Base-by-base conservation (phyloP, 2,888 invertebrate genomes). In the Phortica okadai region DNA sequence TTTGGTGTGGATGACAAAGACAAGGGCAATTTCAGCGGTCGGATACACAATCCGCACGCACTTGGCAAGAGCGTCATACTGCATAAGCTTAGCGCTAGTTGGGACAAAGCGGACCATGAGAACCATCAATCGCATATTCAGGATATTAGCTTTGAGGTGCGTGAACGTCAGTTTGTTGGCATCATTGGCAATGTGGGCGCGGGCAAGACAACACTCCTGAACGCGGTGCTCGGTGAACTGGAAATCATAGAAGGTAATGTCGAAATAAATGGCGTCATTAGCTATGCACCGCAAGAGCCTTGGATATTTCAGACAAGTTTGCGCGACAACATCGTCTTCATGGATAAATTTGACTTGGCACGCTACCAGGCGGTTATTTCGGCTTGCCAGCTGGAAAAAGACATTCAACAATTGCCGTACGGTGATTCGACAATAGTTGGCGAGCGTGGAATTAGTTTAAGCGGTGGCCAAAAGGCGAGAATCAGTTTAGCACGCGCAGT, bases 321-420 rank as follows among this genome's bases (percentile, higher is more conserved):
- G 0, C 93, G 97, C 4, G 97, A 98, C 86, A 99, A 99, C 90
- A 98, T 99, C 77, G 90, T 98, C 5, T 99, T 99, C 91, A 98
- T 98, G 0, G 94, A 92, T 76, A 89, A 91, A 93, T 86, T 92
- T 93, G 78, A 95, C 93, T 94, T 95, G 70, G 86, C 90, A 25
- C 90, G 92, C 11, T 92, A 92, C 73, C 83, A 85, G 10, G 92
- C 91, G 44, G 93, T 94, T 0, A 88, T 94, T 6, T 92, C 92
- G 44, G 93, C 93, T 0, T 95, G 95, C 85, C 93, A 94, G 33
- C 90, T 95, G 74, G 92, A 93, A 77, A 91, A 92, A 84, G 96
- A 96, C 88, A 92, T 96, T 77, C 92, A 93, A 92, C 94, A 83
- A 82, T 93, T 91, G 92, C 95, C 88, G 90, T 83, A 90, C 33